Conservation (phyloP, 1,140 invertebrate species). For the Grapholita molesta region DNA sequence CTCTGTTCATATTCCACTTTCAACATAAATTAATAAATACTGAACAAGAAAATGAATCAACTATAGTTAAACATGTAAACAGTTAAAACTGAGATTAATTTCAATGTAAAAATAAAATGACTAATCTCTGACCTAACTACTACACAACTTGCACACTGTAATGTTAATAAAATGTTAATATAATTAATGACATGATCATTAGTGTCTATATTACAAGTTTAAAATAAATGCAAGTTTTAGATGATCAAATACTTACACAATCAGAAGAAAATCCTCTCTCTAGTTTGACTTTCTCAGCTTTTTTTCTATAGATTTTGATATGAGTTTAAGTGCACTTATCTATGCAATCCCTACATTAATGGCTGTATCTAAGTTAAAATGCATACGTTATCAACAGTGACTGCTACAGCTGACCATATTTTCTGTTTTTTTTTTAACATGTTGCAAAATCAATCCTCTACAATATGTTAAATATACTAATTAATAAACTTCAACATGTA, state of each 20-base stretch:
- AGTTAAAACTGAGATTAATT: neutral
- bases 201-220: neutral
- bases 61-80: neutral
- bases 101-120: neutral
- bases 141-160: neutral
- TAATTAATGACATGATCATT: neutral
- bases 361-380: conserved; percentile 1
- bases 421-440: neutral
- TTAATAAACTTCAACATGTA: neutral
- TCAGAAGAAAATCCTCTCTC: conserved; percentile 1
- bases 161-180: neutral
- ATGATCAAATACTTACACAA: neutral
- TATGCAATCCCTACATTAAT: neutral
- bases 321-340: neutral
- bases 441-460: neutral
- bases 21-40: neutral
- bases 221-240: neutral
- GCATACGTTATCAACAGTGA: neutral
- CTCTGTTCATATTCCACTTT: too few relatives aligned
- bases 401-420: conserved; percentile 11
- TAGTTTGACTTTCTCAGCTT: neutral
- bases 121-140: neutral
- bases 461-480: neutral
- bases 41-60: neutral
- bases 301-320: neutral